These are phyloP conservation scores for Caretta caretta DNA, from an alignment of 2,113 vertebrate species.

Conservation along the genomic window DNA sequence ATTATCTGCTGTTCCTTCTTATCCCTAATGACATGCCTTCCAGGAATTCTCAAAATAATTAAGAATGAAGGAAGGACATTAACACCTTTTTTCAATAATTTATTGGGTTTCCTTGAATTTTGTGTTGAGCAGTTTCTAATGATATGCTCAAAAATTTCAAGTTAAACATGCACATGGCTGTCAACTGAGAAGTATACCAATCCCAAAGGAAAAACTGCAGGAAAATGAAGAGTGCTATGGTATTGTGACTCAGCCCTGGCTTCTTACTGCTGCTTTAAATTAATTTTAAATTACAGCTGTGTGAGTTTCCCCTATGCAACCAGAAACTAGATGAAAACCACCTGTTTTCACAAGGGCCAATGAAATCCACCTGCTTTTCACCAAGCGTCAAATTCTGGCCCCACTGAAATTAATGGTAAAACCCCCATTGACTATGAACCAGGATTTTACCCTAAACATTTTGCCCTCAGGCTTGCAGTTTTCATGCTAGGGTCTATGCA, in stretches of 20 bases:
- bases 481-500: neutral
- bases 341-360: neutral
- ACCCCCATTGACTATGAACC: neutral
- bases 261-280: neutral
- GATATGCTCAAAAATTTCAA: slow-evolving; percentile 20
- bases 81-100: slow-evolving; percentile 1
- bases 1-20: neutral
- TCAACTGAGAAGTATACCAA: neutral
- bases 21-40: neutral
- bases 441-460: accelerated
- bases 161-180: neutral
- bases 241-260: neutral
- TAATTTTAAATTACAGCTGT: neutral
- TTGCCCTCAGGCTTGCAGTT: neutral
- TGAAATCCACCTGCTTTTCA: neutral
- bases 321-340: neutral
- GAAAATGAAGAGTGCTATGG: neutral
- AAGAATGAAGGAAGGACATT: neutral
- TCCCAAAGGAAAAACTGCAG: slow-evolving; percentile 5
- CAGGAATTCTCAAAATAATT: neutral
- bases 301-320: neutral
- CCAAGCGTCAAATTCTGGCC: neutral
- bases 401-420: neutral
- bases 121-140: slow-evolving; percentile 20
- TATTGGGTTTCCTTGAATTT: neutral